phyloP scores from a whole-genome alignment of 2,797 vertebrate species.

The Catostomus latipinnis region DNA sequence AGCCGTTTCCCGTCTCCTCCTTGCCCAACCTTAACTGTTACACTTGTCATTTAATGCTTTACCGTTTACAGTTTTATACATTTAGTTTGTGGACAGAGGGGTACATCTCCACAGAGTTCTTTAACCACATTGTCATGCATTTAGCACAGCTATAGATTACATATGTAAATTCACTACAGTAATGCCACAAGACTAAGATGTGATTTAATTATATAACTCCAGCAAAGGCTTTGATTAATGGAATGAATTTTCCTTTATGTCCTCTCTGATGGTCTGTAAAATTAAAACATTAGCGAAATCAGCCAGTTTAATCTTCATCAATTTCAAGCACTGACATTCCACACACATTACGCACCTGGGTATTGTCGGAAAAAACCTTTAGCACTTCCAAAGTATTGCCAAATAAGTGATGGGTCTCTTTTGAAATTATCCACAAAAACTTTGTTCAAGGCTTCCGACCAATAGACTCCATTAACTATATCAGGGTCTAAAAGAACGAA shows the following conservation, averaged over 20 bases:
- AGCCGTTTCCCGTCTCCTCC: too few relatives aligned
- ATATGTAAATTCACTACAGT: slow-evolving; percentile 22
- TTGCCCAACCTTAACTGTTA: too few relatives aligned
- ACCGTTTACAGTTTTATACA: not conserved
- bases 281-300: slow-evolving; percentile 80
- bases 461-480: slow-evolving; percentile 96
- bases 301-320: slow-evolving; percentile 68
- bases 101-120: slow-evolving; percentile 2
- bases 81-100: slow-evolving; percentile 8
- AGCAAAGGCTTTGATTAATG: slow-evolving; percentile 76
- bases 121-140: slow-evolving; percentile 11
- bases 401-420: slow-evolving; percentile 93
- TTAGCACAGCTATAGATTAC: slow-evolving; percentile 29
- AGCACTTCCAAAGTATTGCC: slow-evolving; percentile 98
- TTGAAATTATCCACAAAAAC: slow-evolving; percentile 98
- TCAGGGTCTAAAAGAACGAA: slow-evolving; percentile 83
- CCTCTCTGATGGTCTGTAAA: slow-evolving; percentile 81
- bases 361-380: slow-evolving; percentile 98
- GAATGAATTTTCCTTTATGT: slow-evolving; percentile 68
- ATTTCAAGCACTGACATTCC: not conserved
- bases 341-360: slow-evolving; percentile 80
- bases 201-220: slow-evolving; percentile 24
- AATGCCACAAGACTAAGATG: slow-evolving; percentile 24
- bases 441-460: slow-evolving; percentile 97
- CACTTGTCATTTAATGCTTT: not conserved